These are phyloP conservation scores for Melitaea athalia DNA, from an alignment of 2,888 invertebrate species.

Conservation along the genomic window DNA sequence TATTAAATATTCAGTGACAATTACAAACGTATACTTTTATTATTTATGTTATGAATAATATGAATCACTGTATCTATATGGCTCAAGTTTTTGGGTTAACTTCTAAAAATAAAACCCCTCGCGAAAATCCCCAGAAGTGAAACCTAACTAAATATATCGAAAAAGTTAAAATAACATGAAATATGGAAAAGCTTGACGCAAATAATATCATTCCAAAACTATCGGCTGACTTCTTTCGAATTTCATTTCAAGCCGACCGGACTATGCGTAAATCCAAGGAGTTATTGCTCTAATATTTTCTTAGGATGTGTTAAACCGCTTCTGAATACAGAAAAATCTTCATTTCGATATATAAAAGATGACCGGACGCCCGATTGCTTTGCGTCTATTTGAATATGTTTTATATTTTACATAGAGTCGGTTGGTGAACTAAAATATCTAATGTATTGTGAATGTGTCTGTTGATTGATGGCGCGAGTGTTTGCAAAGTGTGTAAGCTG, in stretches of 20 bases:
- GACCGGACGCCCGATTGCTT: slow-evolving; percentile 18
- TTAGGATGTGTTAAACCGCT: slow-evolving; percentile 33
- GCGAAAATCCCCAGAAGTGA: too few species aligned
- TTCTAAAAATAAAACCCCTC: too few species aligned
- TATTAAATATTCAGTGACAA: too few species aligned
- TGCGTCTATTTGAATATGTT: slow-evolving; percentile 1
- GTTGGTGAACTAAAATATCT: background rate
- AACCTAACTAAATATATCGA: too few species aligned
- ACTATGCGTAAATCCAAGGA: slow-evolving; percentile 23
- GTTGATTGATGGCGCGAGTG: too few species aligned
- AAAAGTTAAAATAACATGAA: too few species aligned
- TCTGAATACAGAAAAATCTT: slow-evolving; percentile 37
- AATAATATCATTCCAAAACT: slow-evolving; percentile 6
- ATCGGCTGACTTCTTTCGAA: slow-evolving; percentile 5
- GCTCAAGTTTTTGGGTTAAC: too few species aligned
- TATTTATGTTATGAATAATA: too few species aligned
- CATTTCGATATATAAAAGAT: slow-evolving; percentile 33
- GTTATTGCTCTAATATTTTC: slow-evolving; percentile 33
- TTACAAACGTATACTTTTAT: too few species aligned
- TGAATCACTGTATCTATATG: too few species aligned
- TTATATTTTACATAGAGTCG: slow-evolving; percentile 5
- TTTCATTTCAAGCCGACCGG: slow-evolving; percentile 14
- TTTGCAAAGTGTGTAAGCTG: too few species aligned
- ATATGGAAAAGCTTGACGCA: slow-evolving; percentile 2
- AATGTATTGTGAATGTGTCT: too few species aligned